These are phyloP conservation scores for Patagioenas fasciata DNA, from an alignment of 2,113 vertebrate genomes.

Conservation along the genomic window DNA sequence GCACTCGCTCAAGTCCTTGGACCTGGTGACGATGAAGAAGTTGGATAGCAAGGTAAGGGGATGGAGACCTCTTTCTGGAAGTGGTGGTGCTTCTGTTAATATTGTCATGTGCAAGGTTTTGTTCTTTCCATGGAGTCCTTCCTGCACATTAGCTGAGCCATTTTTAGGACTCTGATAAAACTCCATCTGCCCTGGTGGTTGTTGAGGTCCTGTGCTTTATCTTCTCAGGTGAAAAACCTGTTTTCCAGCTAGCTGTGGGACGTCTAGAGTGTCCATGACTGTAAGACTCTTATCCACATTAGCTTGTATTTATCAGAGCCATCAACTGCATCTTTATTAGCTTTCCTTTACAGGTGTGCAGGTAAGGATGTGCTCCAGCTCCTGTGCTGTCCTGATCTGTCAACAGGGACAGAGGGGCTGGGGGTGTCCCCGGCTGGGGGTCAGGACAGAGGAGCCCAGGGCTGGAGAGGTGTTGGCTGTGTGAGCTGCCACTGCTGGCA, in stretches of 20 bases:
- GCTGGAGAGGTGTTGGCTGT: neutral
- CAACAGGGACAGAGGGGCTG: neutral
- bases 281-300: neutral
- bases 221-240: neutral
- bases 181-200: neutral
- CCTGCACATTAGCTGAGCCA: fast-evolving
- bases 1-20: slow-evolving; percentile 95
- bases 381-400: neutral
- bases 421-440: neutral
- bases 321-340: neutral
- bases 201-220: neutral
- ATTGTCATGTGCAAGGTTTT: neutral
- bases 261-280: neutral
- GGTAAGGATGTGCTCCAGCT: neutral
- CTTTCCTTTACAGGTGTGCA: neutral
- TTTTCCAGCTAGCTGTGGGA: neutral
- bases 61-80: neutral
- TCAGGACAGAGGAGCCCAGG: neutral
- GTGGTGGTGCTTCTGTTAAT: neutral
- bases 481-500: neutral
- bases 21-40: slow-evolving; percentile 98
- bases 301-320: neutral
- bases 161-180: neutral
- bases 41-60: slow-evolving; percentile 91
- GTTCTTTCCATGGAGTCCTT: neutral